Evolutionary conservation across 2,797 vertebrate species (phyloP).

Genomic region (Denticeps clupeoides): DNA sequence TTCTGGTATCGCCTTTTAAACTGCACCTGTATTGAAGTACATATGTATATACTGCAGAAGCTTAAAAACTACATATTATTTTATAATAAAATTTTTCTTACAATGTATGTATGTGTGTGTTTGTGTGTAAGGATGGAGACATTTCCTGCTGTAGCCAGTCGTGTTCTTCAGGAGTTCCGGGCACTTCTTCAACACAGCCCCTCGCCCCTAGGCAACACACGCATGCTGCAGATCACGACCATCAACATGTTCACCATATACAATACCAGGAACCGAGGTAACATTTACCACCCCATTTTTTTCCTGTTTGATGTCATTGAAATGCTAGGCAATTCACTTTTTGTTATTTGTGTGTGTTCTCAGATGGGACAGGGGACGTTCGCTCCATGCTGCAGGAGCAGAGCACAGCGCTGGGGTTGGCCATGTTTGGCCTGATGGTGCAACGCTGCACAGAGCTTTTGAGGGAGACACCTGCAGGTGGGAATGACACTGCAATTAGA

Average conservation of each 20-base stretch:
- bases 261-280: not conserved
- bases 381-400: constrained; percentile 86
- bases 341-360: not conserved
- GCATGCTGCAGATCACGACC: constrained; percentile 89
- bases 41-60: too few species aligned
- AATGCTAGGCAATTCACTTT: too few species aligned
- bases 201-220: constrained; percentile 75
- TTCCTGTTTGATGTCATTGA: too few species aligned
- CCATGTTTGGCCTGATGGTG: constrained; percentile 87
- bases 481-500: not conserved
- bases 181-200: constrained; percentile 83
- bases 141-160: constrained; percentile 74
- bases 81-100: too few species aligned
- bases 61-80: not conserved
- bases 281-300: not conserved
- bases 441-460: constrained; percentile 79
- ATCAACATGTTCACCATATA: constrained; percentile 94
- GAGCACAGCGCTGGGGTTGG: constrained; percentile 76
- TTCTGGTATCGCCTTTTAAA: constrained; percentile 5
- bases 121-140: constrained; percentile 79
- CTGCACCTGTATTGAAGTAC: too few species aligned
- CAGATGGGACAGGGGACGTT: constrained; percentile 61
- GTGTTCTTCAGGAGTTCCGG: constrained; percentile 82
- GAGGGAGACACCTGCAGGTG: constrained; percentile 60
- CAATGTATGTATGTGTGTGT: constrained; percentile 2